These are phyloP conservation scores for Danio kyathit DNA, from an alignment of 2,797 vertebrate species.

Conservation along the genomic window DNA sequence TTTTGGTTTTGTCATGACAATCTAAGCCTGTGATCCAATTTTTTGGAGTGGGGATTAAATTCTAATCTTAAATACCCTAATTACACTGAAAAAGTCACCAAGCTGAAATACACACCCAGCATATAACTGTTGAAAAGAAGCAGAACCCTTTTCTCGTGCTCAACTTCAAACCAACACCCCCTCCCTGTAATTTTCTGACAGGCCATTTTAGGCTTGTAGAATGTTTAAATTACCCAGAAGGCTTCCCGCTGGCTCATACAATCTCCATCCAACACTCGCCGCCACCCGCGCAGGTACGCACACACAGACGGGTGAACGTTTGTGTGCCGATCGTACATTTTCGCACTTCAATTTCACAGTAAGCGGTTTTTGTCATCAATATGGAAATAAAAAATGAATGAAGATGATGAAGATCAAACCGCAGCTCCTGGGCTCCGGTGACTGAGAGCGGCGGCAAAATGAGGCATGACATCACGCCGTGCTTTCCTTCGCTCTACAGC, in stretches of 20 bases:
- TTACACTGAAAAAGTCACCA: constrained; percentile 67
- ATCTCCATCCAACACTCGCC: constrained; percentile 32
- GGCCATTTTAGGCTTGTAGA: constrained; percentile 32
- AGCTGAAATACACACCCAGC: constrained; percentile 72
- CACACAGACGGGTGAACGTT: background rate
- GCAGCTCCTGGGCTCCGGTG: constrained; percentile 32
- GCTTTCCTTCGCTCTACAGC: constrained; percentile 9
- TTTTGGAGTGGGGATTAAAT: constrained; percentile 71
- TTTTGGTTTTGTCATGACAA: constrained; percentile 30
- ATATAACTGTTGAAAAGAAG: constrained; percentile 11
- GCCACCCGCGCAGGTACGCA: constrained; percentile 9
- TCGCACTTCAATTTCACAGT: constrained; percentile 44
- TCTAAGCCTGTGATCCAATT: background rate
- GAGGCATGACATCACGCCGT: constrained; percentile 48
- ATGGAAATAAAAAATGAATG: constrained; percentile 44
- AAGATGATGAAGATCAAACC: constrained; percentile 41
- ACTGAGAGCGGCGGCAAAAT: constrained; percentile 36
- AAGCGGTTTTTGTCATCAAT: constrained; percentile 49
- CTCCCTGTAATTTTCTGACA: constrained; percentile 17
- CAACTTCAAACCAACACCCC: constrained; percentile 9
- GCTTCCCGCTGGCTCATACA: constrained; percentile 36
- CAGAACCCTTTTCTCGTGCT: constrained; percentile 21
- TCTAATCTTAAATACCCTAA: constrained; percentile 79
- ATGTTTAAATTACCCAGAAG: constrained; percentile 43
- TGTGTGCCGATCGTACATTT: constrained; percentile 13